A percentile compares a stretch with the other conserved stretches of the same genome.
phyloP scores from a whole-genome alignment of 2,113 vertebrate species.

The Lophotis ruficrista region DNA sequence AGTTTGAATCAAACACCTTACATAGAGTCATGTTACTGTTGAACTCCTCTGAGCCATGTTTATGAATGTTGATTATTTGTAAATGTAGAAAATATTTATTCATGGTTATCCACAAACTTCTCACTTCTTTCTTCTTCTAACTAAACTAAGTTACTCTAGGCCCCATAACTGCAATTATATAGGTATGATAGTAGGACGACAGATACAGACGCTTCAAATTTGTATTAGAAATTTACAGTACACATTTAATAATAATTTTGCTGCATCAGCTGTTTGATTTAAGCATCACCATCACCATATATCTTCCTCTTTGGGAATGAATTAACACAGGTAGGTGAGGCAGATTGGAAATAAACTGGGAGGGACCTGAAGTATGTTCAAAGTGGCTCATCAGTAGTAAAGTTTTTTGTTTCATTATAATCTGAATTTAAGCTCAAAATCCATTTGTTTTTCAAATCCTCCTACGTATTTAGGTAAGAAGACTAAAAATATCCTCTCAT shows the following conservation, averaged over 20 bases:
- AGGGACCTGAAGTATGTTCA: background rate
- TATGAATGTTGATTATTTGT: background rate
- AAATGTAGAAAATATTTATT: background rate
- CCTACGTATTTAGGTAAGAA: background rate
- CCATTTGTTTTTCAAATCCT: background rate
- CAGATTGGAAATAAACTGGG: background rate
- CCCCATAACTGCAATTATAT: background rate
- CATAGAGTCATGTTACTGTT: background rate
- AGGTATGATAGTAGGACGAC: background rate
- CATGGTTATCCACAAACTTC: background rate
- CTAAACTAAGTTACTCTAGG: background rate
- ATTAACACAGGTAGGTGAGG: background rate
- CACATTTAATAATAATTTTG: background rate
- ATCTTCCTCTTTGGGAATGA: background rate
- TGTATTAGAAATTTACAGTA: background rate
- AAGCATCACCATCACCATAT: background rate
- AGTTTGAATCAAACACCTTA: background rate
- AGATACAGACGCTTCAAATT: background rate
- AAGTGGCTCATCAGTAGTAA: background rate
- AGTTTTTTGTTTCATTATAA: background rate
- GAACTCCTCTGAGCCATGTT: background rate
- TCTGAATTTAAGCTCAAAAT: background rate
- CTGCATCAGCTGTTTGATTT: background rate
- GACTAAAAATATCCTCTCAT: background rate
- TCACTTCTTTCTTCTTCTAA: background rate